Base-by-base conservation (phyloP, 2,888 invertebrate genomes). In the Caenorhabditis sp. region DNA sequence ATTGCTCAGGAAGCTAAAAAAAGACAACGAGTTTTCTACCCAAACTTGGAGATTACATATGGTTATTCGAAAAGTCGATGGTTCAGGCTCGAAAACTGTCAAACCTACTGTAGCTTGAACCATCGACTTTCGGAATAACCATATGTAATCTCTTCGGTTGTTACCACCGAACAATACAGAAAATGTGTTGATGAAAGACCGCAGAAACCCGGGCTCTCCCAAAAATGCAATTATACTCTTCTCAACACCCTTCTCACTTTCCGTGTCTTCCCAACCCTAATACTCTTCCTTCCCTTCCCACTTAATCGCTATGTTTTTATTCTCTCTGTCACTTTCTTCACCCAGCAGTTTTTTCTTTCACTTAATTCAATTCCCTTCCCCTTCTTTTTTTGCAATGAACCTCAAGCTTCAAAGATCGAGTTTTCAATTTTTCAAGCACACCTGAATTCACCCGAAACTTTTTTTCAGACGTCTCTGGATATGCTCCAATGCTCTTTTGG, bases 401-500 rank as follows among this genome's bases (percentile, higher is more conserved):
- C 22, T 47, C 3, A 54, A 41, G 26, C 14, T 56, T 31, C 59
- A 22, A 38, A 59, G 19, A 63, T 24, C 63, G 16, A 14, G 24
- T 41, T 41, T 61, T 24, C 6, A 44, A 28, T 35, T n/a, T n/a
- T n/a, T n/a, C n/a, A n/a, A n/a, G 8, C 31, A 28, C 56, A 49
- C 66, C 47, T 38, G 70, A 72, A 26, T 47, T 47, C 41, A 24
- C 22, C 5, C 47, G 7, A 51, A 24, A 41, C 79, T 84, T 68
- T 85, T 75, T 66, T 77, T 24, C 59, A 73, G 80, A 68, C 49
- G 26, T 59, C 24, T 26, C 70, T 61, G 73, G 68, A 58, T 79
- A 82, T 82, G 82, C 79, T 79, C 82, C 77, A 82, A 82, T 82
- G 82, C 77, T 76, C 69, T 38, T 82, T 77, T 73, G 82, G 73